phyloP scores from a whole-genome alignment of 2,797 vertebrate species.

The Nothura maculosa region DNA sequence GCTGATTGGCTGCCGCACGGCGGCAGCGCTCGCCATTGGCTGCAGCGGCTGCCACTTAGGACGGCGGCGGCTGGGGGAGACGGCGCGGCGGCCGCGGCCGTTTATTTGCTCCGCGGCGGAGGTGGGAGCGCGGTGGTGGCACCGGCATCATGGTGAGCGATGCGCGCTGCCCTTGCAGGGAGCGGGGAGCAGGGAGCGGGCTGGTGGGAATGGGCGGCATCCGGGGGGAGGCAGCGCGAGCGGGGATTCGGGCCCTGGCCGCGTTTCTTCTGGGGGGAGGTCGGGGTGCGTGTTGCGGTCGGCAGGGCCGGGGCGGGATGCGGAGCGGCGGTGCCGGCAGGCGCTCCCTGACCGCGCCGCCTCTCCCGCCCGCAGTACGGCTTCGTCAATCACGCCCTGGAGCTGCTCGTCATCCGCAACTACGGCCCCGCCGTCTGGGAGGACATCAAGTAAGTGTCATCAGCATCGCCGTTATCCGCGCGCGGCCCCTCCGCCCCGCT shows the following conservation, averaged over 20 bases:
- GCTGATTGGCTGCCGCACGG: slow-evolving; percentile 43
- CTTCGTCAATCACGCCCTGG: slow-evolving; percentile 98
- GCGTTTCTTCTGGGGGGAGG: not conserved
- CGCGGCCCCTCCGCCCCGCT: not conserved
- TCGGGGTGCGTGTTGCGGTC: not conserved
- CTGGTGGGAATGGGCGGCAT: not conserved
- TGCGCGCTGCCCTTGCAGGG: not conserved
- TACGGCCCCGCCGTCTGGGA: slow-evolving; percentile 98
- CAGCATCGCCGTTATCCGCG: not conserved
- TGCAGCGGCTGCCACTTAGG: slow-evolving; percentile 54
- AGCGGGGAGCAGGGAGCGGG: not conserved
- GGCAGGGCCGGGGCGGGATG: not conserved
- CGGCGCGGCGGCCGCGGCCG: not conserved
- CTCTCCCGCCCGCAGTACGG: slow-evolving; percentile 88
- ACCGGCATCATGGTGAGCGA: slow-evolving; percentile 71
- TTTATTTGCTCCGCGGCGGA: not conserved
- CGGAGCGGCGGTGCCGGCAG: not conserved
- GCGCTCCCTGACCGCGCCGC: not conserved
- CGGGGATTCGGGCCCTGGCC: not conserved
- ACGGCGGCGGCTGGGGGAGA: not conserved
- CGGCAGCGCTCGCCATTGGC: slow-evolving; percentile 67
- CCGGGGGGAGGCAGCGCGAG: too few species aligned
- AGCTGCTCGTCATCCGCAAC: slow-evolving; percentile 97
- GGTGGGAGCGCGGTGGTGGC: not conserved
- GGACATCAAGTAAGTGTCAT: slow-evolving; percentile 95